Evolutionary conservation across 2,888 invertebrate species (phyloP).

Genomic region (Dolichopus griseipennis): DNA sequence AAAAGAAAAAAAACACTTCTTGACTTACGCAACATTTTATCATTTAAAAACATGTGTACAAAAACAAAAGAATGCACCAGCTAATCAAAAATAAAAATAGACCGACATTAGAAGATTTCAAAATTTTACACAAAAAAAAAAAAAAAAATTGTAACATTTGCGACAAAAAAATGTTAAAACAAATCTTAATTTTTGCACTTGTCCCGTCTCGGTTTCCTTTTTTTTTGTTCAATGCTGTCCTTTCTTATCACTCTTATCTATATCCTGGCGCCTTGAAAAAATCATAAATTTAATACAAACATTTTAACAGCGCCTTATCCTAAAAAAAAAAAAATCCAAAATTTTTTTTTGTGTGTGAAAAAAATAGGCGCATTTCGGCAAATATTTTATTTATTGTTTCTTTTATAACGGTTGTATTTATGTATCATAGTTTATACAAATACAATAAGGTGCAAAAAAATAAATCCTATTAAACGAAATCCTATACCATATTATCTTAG

Average conservation of each 20-base stretch:
- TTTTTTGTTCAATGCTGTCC: no score
- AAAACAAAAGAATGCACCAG: neutral
- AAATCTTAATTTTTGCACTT: neutral
- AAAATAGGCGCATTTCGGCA: neutral
- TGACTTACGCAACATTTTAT: conserved; percentile 4
- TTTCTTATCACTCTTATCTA: conserved; percentile 2
- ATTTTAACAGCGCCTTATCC: neutral
- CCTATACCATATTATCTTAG: no score
- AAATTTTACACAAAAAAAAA: no score
- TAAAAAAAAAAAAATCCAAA: neutral
- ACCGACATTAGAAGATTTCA: no score
- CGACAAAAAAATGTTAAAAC: neutral
- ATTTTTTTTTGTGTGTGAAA: neutral
- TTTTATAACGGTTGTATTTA: no score
- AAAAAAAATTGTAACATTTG: neutral
- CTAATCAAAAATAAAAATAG: no score
- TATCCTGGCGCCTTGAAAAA: neutral
- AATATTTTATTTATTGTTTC: neutral
- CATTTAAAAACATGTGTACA: neutral
- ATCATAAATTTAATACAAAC: conserved; percentile 3
- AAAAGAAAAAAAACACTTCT: neutral
- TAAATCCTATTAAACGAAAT: no score
- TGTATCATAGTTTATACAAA: no score
- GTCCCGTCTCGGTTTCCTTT: neutral
- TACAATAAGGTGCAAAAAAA: no score